phyloP scores from a whole-genome alignment of 2,797 vertebrate species.

The Melanotaenia boesemani region DNA sequence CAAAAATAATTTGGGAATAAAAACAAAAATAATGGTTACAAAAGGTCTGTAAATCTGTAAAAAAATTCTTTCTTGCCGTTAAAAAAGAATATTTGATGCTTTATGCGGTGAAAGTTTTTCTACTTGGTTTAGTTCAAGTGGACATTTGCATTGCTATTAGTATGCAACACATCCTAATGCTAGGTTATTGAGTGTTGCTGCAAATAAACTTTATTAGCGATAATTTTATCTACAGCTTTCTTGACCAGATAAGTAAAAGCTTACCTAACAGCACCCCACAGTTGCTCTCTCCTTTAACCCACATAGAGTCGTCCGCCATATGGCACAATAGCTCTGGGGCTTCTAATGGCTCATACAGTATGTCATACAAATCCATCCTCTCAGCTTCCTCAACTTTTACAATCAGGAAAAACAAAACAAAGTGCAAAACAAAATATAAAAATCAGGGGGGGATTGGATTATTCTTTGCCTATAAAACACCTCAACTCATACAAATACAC shows the following conservation, averaged over 20 bases:
- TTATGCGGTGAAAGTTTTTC: not conserved
- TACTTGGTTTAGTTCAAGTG: constrained; percentile 32
- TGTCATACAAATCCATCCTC: constrained; percentile 74
- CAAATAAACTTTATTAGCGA: constrained; percentile 39
- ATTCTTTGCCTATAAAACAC: not conserved
- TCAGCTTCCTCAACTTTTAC: constrained; percentile 65
- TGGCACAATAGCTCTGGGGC: constrained; percentile 79
- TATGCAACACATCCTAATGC: constrained; percentile 27
- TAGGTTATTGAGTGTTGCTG: constrained; percentile 45
- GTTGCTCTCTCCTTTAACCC: constrained; percentile 46
- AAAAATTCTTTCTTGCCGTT: not conserved
- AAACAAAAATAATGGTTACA: no score
- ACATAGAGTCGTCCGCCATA: constrained; percentile 79
- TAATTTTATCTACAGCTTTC: constrained; percentile 61
- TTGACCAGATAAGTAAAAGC: constrained; percentile 68
- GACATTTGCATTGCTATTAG: constrained; percentile 37
- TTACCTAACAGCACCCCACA: constrained; percentile 41
- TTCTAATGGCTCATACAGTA: constrained; percentile 62
- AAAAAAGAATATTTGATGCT: not conserved
- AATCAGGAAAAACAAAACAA: constrained; percentile 45
- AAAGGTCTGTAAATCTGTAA: not conserved
- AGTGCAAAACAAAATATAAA: no score
- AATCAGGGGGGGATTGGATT: not conserved
- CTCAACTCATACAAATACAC: not conserved
- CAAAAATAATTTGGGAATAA: not conserved